Base-by-base conservation (phyloP, 2,113 vertebrate genomes). In the Ahaetulla prasina region DNA sequence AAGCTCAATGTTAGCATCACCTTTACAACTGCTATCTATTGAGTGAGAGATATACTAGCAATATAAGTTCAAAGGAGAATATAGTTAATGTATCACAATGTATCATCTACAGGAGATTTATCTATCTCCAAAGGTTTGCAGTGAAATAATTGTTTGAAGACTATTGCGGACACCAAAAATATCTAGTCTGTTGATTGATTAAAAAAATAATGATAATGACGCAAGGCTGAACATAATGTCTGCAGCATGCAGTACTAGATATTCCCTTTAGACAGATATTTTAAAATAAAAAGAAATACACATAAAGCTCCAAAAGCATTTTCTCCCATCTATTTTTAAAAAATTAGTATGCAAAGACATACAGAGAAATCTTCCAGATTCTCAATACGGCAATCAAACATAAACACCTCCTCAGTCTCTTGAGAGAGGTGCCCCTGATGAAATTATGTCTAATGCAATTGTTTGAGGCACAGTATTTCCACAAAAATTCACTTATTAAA, bases 21-120 rank as follows among this genome's bases (percentile, higher is more conserved):
- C 68, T 80, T 35, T 39, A 80, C 2, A 80, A 35, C 68, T 80
- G 68, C 68, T 39, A 39, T 39, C 68, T 80, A 39, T 80, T 74
- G 7, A 74, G 68, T 39, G n/a, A 39, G 68, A 80, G 35, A 18
- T 80, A 74, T 90, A 93, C 0, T 47, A 0, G 88, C 84, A 90
- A 94, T 9, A 60, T 47, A 89, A 85, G 88, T 84, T 80, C 35
- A 92, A 91, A 93, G 89, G 3, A 3, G 50, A 39, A 52, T 20
- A 52, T 35, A 87, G 90, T 90, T 93, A 92, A 27, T 68, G 85
- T 91, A 91, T 25, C 94, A 18, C 0, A 0, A 88, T 94, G 86
- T 94, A 54, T 95, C 63, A 80, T 92, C 87, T 54, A 43, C 88
- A 92, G 91, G 90, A 95, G 92, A 90, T 93, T 30, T 95, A 93